Evolutionary conservation across 1,140 invertebrate genomes (phyloP).

Genomic region (Pomacea maculata): DNA sequence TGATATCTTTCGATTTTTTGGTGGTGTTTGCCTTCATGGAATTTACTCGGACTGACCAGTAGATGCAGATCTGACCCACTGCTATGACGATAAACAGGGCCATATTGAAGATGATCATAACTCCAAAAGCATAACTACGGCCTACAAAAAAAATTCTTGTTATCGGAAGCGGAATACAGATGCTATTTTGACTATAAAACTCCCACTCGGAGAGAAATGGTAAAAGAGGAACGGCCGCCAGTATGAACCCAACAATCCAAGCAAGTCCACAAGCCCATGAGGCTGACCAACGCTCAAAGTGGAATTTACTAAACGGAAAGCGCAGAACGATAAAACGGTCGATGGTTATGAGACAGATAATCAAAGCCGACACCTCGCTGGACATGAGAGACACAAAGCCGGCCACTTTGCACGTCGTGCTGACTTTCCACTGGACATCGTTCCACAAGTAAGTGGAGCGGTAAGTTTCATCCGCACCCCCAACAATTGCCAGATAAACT

Average conservation of each 20-base stretch:
- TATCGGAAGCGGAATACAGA: slow-evolving; percentile 42
- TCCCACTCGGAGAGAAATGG: slow-evolving; percentile 14
- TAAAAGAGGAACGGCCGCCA: slow-evolving; percentile 21
- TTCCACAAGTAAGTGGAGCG: slow-evolving; percentile 38
- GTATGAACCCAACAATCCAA: slow-evolving; percentile 3
- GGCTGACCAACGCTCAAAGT: slow-evolving; percentile 2
- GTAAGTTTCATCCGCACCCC: slow-evolving; percentile 16
- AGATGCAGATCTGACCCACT: slow-evolving; percentile 29
- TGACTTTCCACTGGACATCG: slow-evolving; percentile 15
- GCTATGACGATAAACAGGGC: slow-evolving; percentile 33
- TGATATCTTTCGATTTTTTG: slow-evolving; percentile 7
- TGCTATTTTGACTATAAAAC: slow-evolving; percentile 38
- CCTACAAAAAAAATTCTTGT: slow-evolving; percentile 15
- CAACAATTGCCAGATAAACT: slow-evolving; percentile 21
- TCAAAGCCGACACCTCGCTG: slow-evolving; percentile 24
- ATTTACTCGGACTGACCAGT: neutral
- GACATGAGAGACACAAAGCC: slow-evolving; percentile 28
- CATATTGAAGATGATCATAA: slow-evolving; percentile 41
- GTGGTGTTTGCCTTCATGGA: neutral
- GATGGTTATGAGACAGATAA: slow-evolving; percentile 42
- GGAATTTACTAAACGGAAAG: slow-evolving; percentile 8
- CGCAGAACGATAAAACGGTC: slow-evolving; percentile 19
- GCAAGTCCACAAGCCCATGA: slow-evolving; percentile 4
- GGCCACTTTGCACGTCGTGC: slow-evolving; percentile 4
- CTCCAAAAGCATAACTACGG: slow-evolving; percentile 30